Conservation (phyloP, 2,888 invertebrate genomes). For the Arenicola marina region DNA sequence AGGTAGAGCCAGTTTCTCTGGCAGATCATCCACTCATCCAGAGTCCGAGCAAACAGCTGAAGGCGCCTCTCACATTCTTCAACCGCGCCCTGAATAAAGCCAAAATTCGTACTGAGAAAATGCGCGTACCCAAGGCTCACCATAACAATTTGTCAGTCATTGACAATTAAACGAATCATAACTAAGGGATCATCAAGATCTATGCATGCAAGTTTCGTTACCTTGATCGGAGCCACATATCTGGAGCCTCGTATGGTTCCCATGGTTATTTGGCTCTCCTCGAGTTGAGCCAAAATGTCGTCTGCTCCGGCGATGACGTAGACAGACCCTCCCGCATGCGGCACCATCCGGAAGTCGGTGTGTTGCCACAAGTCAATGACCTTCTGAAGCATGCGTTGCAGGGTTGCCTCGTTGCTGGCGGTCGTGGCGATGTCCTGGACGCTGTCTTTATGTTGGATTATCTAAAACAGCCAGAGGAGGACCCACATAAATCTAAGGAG, state of each 20-base stretch:
- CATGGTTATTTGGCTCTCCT: conserved; percentile 61
- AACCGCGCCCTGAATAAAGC: conserved; percentile 45
- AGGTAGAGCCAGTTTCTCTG: conserved; percentile 61
- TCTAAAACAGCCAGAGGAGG: conserved; percentile 40
- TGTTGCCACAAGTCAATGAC: conserved; percentile 56
- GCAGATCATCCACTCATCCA: conserved; percentile 61
- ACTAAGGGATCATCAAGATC: not conserved
- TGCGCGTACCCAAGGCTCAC: not conserved
- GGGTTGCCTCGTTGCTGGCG: conserved; percentile 60
- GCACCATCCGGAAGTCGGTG: conserved; percentile 57
- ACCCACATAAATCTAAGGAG: not conserved
- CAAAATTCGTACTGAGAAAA: not conserved
- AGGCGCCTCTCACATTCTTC: conserved; percentile 61
- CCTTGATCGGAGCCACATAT: conserved; percentile 60
- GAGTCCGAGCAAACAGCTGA: conserved; percentile 54
- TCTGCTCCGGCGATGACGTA: conserved; percentile 59
- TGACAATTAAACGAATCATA: not conserved
- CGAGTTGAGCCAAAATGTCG: conserved; percentile 58
- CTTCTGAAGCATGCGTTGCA: conserved; percentile 60
- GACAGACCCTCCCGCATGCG: conserved; percentile 52
- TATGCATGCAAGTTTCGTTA: conserved; percentile 13
- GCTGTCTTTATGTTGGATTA: conserved; percentile 57
- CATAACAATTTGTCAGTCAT: not conserved
- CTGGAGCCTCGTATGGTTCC: conserved; percentile 59
- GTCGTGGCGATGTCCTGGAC: conserved; percentile 61